Percentiles rank a stretch among this genome's conserved stretches.
Conservation (phyloP, 2,888 invertebrate species). For the Temnothorax unifasciatus region DNA sequence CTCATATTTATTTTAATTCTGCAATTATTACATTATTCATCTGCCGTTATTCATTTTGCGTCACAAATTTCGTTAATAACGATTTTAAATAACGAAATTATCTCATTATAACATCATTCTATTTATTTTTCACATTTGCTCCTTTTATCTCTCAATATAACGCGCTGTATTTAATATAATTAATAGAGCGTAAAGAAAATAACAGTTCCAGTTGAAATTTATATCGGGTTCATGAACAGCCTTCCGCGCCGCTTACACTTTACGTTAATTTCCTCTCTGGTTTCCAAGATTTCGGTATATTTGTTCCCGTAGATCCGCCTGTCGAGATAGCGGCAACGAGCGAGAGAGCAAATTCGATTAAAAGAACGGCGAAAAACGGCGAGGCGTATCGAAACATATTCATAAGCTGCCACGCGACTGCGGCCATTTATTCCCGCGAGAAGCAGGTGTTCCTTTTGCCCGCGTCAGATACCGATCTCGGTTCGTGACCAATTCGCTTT, state of each 20-base stretch:
- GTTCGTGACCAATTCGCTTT: constrained; percentile 55
- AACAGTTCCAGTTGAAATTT: background rate
- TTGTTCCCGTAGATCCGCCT: background rate
- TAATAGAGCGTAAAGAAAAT: background rate
- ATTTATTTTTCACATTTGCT: background rate
- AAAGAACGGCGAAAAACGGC: constrained; percentile 21
- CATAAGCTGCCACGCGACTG: constrained; percentile 28
- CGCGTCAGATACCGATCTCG: constrained; percentile 38
- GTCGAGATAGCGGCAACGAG: constrained; percentile 8
- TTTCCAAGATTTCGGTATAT: background rate
- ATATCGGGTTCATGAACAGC: background rate
- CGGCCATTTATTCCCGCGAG: constrained; percentile 22
- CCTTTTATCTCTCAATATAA: background rate
- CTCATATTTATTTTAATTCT: background rate
- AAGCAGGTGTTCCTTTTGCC: constrained; percentile 16
- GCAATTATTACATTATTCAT: background rate
- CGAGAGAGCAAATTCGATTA: constrained; percentile 34
- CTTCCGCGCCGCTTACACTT: background rate
- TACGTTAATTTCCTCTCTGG: background rate
- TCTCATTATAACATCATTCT: background rate
- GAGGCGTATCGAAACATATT: constrained; percentile 48
- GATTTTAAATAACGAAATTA: too few relatives aligned
- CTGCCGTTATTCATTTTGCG: background rate
- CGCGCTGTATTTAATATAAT: background rate
- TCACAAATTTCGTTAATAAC: background rate